Evolutionary conservation across 1,140 invertebrate species (phyloP).

Genomic region (Notospermus geniculatus): DNA sequence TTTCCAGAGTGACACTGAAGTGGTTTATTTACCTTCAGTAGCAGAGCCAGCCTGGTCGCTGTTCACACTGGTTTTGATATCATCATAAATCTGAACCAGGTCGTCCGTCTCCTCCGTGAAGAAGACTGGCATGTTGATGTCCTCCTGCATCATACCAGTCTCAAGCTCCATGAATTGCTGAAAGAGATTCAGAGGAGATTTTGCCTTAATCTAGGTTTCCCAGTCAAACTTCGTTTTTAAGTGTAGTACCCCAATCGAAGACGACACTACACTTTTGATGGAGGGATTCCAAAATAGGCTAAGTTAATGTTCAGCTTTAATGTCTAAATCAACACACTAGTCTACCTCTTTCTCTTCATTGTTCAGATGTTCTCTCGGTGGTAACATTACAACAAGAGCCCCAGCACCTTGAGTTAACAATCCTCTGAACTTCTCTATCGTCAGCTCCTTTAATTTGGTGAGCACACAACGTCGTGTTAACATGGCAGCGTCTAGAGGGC

Average conservation of each 20-base stretch:
- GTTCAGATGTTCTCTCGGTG: constrained; percentile 68
- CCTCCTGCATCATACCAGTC: constrained; percentile 72
- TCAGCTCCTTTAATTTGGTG: constrained; percentile 73
- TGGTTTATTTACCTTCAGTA: constrained; percentile 63
- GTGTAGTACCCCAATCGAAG: no score
- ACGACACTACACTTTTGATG: no score
- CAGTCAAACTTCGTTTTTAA: no score
- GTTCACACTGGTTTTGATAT: constrained; percentile 65
- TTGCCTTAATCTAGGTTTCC: no score
- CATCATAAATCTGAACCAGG: constrained; percentile 72
- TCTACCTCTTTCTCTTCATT: constrained; percentile 71
- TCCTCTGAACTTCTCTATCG: constrained; percentile 72
- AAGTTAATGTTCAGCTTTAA: no score
- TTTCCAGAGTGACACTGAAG: no score
- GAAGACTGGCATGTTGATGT: constrained; percentile 84
- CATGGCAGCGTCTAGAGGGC: constrained; percentile 79
- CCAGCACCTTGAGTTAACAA: constrained; percentile 76
- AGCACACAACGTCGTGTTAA: constrained; percentile 86
- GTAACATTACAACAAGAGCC: constrained; percentile 79
- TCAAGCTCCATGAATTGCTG: constrained; percentile 77
- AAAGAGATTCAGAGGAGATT: no score
- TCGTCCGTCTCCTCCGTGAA: constrained; percentile 72
- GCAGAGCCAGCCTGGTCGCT: constrained; percentile 65
- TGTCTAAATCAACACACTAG: no score
- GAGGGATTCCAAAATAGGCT: no score